Percentiles rank a stretch among this genome's conserved stretches.
phyloP scores from a whole-genome alignment of 2,888 invertebrate species.

The Spodoptera exigua region DNA sequence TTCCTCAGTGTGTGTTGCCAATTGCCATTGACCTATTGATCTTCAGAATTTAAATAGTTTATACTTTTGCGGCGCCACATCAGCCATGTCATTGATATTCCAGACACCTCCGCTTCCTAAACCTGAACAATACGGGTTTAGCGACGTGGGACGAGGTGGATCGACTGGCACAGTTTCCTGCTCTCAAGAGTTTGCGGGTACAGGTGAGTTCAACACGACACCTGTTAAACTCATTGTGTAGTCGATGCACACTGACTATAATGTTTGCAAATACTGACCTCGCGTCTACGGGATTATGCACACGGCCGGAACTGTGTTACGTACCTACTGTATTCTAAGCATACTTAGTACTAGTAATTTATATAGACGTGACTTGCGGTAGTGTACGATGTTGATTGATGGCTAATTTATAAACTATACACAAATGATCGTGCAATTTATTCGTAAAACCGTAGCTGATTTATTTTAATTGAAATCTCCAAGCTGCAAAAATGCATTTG shows the following conservation, averaged over 20 bases:
- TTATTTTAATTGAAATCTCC: conserved; percentile 29
- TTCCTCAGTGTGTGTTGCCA: conserved; percentile 62
- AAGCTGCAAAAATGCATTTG: conserved; percentile 53
- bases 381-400: conserved; percentile 30
- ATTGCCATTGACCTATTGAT: conserved; percentile 80
- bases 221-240: conserved; percentile 48
- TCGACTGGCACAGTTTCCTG: conserved; percentile 94
- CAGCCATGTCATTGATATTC: conserved; percentile 69
- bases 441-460: conserved; percentile 18
- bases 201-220: conserved; percentile 87
- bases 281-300: conserved; percentile 58
- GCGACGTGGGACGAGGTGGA: conserved; percentile 97
- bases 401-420: conserved; percentile 9
- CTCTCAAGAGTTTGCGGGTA: conserved; percentile 94
- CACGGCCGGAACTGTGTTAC: conserved; percentile 64
- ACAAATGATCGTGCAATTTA: conserved; percentile 13
- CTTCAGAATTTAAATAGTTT: conserved; percentile 64
- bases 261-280: conserved; percentile 64
- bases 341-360: conserved; percentile 38
- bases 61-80: conserved; percentile 53
- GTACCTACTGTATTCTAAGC: conserved; percentile 43
- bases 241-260: conserved; percentile 38
- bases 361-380: conserved; percentile 30
- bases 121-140: conserved; percentile 95
- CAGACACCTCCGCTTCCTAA: conserved; percentile 93